These are phyloP conservation scores for Halesus radiatus DNA, from an alignment of 1,140 invertebrate species.

Conservation along the genomic window DNA sequence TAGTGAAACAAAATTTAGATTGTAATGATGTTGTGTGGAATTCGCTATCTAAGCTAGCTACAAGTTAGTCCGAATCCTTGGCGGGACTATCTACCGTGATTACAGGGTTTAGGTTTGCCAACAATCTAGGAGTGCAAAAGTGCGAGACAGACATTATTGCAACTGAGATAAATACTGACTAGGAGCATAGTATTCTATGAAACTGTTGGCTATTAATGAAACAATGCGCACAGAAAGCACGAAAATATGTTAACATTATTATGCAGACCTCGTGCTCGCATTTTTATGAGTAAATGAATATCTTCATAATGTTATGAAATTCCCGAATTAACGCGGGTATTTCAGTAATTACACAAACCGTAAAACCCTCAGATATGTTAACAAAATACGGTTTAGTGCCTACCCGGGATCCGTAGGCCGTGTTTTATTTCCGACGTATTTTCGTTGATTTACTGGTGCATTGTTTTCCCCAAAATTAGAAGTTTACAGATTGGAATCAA, in stretches of 20 bases:
- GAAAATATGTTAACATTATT: too few relatives aligned
- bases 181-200: neutral
- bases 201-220: too few relatives aligned
- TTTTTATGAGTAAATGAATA: neutral
- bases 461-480: slow-evolving; percentile 39
- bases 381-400: neutral
- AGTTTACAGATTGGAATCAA: slow-evolving; percentile 44
- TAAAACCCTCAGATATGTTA: neutral
- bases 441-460: slow-evolving; percentile 33
- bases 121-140: neutral
- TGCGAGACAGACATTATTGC: neutral
- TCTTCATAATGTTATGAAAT: neutral
- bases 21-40: too few relatives aligned
- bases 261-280: neutral
- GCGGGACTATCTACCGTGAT: neutral
- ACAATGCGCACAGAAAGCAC: too few relatives aligned
- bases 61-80: neutral
- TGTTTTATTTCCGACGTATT: slow-evolving; percentile 15
- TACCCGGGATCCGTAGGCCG: neutral
- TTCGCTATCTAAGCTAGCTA: too few relatives aligned
- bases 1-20: too few relatives aligned
- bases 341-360: neutral
- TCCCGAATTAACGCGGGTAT: neutral
- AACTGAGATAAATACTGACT: neutral
- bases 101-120: neutral